These are phyloP conservation scores for Pachyseris speciosa DNA, from an alignment of 64 coral and sea anemone species.

Conservation along the genomic window DNA sequence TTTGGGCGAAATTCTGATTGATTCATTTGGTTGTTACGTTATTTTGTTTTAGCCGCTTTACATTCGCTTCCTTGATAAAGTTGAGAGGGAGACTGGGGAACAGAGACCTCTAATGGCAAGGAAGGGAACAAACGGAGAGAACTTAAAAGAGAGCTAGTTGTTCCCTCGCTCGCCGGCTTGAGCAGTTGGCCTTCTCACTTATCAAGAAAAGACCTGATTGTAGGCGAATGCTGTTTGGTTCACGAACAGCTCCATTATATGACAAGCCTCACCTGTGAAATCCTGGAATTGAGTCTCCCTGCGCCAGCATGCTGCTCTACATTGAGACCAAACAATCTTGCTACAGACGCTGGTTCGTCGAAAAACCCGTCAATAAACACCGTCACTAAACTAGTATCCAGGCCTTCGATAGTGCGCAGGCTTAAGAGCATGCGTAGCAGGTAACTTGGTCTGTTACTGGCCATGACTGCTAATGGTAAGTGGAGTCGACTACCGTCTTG, in stretches of 20 bases:
- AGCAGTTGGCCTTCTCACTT: too few species aligned
- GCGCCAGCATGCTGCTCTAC: slow-evolving; percentile 66
- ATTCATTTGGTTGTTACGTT: too few species aligned
- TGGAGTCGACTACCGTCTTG: slow-evolving; percentile 30
- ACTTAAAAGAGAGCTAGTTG: too few species aligned
- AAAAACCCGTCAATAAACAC: slow-evolving; percentile 69
- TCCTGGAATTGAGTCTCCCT: slow-evolving; percentile 72
- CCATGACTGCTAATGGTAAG: slow-evolving; percentile 69
- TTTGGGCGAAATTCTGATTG: too few species aligned
- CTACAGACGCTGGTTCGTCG: slow-evolving; percentile 63
- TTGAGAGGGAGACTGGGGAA: too few species aligned
- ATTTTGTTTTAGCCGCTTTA: too few species aligned
- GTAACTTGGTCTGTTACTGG: slow-evolving; percentile 62
- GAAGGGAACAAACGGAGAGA: too few species aligned
- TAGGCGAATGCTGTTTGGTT: background rate
- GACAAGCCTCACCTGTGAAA: slow-evolving; percentile 64
- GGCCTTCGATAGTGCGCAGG: slow-evolving; percentile 35
- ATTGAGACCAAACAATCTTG: slow-evolving; percentile 65
- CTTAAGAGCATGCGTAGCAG: slow-evolving; percentile 56
- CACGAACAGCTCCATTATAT: background rate
- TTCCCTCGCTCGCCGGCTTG: too few species aligned
- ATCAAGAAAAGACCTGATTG: too few species aligned
- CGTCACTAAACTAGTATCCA: slow-evolving; percentile 56
- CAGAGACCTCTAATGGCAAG: too few species aligned
- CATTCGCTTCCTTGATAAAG: too few species aligned